Conservation (phyloP, 2,797 vertebrate genomes). For the Notolabrus celidotus region DNA sequence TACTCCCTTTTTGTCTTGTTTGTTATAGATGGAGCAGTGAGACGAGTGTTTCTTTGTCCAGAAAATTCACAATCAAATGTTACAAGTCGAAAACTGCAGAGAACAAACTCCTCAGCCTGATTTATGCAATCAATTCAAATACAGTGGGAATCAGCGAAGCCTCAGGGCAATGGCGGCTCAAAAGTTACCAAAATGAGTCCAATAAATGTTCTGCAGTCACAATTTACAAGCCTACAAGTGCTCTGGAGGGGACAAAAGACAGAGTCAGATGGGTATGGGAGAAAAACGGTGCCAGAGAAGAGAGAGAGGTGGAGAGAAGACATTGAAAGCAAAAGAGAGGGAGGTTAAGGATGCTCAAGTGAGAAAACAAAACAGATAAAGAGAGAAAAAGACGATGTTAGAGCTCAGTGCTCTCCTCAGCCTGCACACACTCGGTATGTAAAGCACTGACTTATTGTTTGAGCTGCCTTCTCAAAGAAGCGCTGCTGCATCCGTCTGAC, state of each 20-base stretch:
- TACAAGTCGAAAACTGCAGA: conserved; percentile 45
- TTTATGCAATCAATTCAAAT: conserved; percentile 70
- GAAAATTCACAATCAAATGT: conserved; percentile 9
- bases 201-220: conserved; percentile 41
- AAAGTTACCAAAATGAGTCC: conserved; percentile 57
- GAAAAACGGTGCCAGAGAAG: neutral
- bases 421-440: conserved; percentile 1
- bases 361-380: neutral
- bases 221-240: conserved; percentile 6
- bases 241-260: neutral
- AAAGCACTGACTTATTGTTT: conserved; percentile 42
- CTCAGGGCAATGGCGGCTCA: conserved; percentile 48
- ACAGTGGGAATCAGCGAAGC: conserved; percentile 53
- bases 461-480: conserved; percentile 46
- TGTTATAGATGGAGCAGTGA: conserved; percentile 29
- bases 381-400: conserved; percentile 4
- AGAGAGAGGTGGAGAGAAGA: neutral
- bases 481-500: conserved; percentile 37
- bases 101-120: conserved; percentile 34
- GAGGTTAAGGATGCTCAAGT: neutral
- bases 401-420: conserved; percentile 6
- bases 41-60: conserved; percentile 25
- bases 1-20: conserved; percentile 71
- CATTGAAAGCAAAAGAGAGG: neutral
- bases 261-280: neutral